These are phyloP conservation scores for Atta cephalotes DNA, from an alignment of 1,140 invertebrate genomes.

Conservation along the genomic window DNA sequence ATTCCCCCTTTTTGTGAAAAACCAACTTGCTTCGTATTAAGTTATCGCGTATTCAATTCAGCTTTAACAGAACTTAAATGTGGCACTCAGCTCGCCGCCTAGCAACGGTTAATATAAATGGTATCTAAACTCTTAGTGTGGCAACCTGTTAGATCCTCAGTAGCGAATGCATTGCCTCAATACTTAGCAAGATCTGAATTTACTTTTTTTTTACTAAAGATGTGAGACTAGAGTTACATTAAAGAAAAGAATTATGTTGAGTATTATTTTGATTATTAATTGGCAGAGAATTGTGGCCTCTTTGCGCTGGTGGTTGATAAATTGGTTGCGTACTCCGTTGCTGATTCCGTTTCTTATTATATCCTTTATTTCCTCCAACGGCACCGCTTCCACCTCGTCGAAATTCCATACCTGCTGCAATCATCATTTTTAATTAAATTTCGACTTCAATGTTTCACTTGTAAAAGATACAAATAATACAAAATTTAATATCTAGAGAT, in stretches of 20 bases:
- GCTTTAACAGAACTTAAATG: slow-evolving; percentile 60
- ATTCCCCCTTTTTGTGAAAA: slow-evolving; percentile 51
- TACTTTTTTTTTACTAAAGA: slow-evolving; percentile 61
- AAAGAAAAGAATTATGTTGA: slow-evolving; percentile 71
- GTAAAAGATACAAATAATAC: not conserved
- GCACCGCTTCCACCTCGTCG: slow-evolving; percentile 78
- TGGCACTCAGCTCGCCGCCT: slow-evolving; percentile 53
- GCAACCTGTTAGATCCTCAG: slow-evolving; percentile 50
- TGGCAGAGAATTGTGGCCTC: slow-evolving; percentile 70
- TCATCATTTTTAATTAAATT: slow-evolving; percentile 43
- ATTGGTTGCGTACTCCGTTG: slow-evolving; percentile 83
- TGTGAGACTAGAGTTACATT: slow-evolving; percentile 66
- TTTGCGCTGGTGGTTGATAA: slow-evolving; percentile 84
- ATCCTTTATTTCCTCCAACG: slow-evolving; percentile 73
- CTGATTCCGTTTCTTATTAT: slow-evolving; percentile 79
- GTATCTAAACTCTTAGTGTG: slow-evolving; percentile 52
- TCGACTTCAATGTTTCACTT: not conserved
- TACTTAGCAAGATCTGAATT: slow-evolving; percentile 54
- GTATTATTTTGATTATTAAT: slow-evolving; percentile 66
- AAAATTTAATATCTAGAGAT: not conserved
- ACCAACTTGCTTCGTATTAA: slow-evolving; percentile 62
- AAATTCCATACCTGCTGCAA: slow-evolving; percentile 79
- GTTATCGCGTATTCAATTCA: slow-evolving; percentile 64
- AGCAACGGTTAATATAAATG: slow-evolving; percentile 30
- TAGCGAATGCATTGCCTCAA: slow-evolving; percentile 64